These are phyloP conservation scores for Drosophila greeni DNA, from an alignment of 2,888 invertebrate genomes.

Conservation along the genomic window DNA sequence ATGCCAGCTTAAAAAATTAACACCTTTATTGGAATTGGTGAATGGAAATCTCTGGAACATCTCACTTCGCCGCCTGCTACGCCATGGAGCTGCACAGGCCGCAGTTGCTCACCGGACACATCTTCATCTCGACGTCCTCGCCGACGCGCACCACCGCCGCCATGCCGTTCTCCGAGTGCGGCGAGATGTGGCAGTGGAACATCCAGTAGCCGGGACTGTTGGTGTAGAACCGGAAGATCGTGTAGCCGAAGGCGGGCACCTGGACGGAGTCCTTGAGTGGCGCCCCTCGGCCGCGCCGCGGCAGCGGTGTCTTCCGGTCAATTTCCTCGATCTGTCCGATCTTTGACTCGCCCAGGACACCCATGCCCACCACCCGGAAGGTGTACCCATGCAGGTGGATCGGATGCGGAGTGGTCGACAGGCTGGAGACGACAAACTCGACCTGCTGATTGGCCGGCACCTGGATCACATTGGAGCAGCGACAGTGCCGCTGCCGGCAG, in stretches of 20 bases:
- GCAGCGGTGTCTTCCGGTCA: constrained; percentile 66
- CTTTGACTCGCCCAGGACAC: constrained; percentile 68
- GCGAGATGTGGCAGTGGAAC: constrained; percentile 75
- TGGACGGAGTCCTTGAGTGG: constrained; percentile 76
- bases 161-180: constrained; percentile 76
- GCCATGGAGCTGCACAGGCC: constrained; percentile 72
- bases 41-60: constrained; percentile 1
- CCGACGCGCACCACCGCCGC: constrained; percentile 74
- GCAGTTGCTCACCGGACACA: constrained; percentile 76
- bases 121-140: constrained; percentile 73
- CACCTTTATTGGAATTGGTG: constrained; percentile 8
- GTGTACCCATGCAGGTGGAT: constrained; percentile 76
- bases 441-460: constrained; percentile 72
- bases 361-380: constrained; percentile 76
- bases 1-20: constrained; percentile 19
- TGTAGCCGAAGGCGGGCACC: constrained; percentile 74
- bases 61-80: constrained; percentile 13
- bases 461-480: constrained; percentile 75
- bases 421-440: constrained; percentile 72
- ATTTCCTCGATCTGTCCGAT: constrained; percentile 73
- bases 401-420: constrained; percentile 70
- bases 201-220: constrained; percentile 77
- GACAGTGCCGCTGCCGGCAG: constrained; percentile 68
- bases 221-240: constrained; percentile 72
- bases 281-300: constrained; percentile 63